phyloP scores from a whole-genome alignment of 1,140 invertebrate genomes.

The Drusus annulatus region DNA sequence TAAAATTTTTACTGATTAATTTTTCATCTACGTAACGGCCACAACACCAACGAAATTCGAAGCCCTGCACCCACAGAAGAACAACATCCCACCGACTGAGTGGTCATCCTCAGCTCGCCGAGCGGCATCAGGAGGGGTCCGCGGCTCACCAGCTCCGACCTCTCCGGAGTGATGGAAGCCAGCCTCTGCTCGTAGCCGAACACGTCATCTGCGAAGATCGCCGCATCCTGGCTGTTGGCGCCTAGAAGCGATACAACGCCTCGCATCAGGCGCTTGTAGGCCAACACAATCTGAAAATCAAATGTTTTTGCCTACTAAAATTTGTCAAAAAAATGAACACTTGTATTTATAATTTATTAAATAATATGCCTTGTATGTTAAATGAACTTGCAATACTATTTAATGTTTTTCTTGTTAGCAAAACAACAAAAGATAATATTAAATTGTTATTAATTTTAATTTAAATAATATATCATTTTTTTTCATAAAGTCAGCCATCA shows the following conservation, averaged over 20 bases:
- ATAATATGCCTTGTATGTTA: no score
- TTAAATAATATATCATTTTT: no score
- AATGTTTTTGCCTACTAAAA: no score
- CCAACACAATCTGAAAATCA: slow-evolving; percentile 65
- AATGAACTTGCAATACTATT: no score
- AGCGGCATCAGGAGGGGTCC: slow-evolving; percentile 65
- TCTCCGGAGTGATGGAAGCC: slow-evolving; percentile 70
- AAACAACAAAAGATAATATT: no score
- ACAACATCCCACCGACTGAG: slow-evolving; percentile 65
- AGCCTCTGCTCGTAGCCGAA: slow-evolving; percentile 76
- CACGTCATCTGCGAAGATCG: slow-evolving; percentile 73
- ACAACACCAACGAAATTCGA: slow-evolving; percentile 43
- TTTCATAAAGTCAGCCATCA: no score
- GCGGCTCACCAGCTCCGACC: slow-evolving; percentile 60
- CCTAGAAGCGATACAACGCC: slow-evolving; percentile 71
- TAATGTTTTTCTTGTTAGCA: no score
- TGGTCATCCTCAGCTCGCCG: slow-evolving; percentile 65
- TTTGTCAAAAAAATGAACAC: no score
- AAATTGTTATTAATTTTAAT: no score
- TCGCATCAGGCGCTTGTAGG: slow-evolving; percentile 74
- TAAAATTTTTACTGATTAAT: no score
- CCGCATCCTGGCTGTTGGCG: slow-evolving; percentile 68
- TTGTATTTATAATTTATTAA: no score
- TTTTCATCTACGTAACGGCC: background rate
- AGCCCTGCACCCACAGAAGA: slow-evolving; percentile 46